These are phyloP conservation scores for Watsonalla cultraria DNA, from an alignment of 2,888 invertebrate species.

Conservation along the genomic window DNA sequence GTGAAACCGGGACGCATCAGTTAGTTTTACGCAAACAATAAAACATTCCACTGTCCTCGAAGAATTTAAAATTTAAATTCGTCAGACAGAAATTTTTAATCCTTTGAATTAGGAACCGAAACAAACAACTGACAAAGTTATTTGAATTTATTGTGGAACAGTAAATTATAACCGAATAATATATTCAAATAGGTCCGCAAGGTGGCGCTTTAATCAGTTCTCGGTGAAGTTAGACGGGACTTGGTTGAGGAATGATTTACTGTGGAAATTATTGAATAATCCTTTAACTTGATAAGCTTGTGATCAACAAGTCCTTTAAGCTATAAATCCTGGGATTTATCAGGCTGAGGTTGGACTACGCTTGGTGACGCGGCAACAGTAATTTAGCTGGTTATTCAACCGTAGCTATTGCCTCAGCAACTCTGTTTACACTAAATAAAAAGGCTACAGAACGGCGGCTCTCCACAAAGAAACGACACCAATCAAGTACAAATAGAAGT, in stretches of 20 bases:
- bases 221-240: not conserved
- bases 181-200: not conserved
- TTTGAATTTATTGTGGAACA: not conserved
- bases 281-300: slow-evolving; percentile 1
- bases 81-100: not conserved
- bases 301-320: slow-evolving; percentile 5
- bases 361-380: not conserved
- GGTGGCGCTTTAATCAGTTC: not conserved
- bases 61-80: not conserved
- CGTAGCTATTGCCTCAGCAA: not conserved
- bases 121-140: not conserved
- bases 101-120: not conserved
- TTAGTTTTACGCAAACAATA: no score
- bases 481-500: no score
- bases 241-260: not conserved
- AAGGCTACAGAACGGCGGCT: no score
- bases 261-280: slow-evolving; percentile 1
- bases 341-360: slow-evolving; percentile 6
- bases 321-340: slow-evolving; percentile 13
- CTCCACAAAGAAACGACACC: no score
- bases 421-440: not conserved
- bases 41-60: no score
- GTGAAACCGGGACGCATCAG: no score
- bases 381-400: not conserved
- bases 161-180: not conserved